These are phyloP conservation scores for Bombyx mandarina DNA, from an alignment of 1,140 invertebrate species.

Conservation along the genomic window DNA sequence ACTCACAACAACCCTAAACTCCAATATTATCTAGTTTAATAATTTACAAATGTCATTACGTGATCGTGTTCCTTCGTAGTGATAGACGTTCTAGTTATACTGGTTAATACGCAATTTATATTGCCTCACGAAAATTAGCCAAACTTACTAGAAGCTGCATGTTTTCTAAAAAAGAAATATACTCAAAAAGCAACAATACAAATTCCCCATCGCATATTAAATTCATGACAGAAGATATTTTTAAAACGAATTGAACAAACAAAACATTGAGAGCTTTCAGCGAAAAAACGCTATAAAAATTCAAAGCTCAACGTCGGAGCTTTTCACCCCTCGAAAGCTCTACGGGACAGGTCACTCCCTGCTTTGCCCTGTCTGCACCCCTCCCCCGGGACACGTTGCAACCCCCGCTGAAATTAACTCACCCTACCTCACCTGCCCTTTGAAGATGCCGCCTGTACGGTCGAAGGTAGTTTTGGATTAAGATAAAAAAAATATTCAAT, in stretches of 20 bases:
- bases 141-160: no score
- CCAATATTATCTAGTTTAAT: no score
- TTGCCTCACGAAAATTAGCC: no score
- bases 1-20: no score
- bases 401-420: conserved; percentile 39
- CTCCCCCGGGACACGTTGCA: conserved; percentile 22
- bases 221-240: no score
- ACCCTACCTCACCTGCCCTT: conserved; percentile 55
- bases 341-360: conserved; percentile 23
- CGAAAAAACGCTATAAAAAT: conserved; percentile 24
- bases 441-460: conserved; percentile 29
- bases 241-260: no score
- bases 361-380: not conserved
- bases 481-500: not conserved
- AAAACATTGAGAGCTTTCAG: conserved; percentile 11
- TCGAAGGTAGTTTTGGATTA: conserved; percentile 2
- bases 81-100: no score
- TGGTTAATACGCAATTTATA: no score
- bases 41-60: no score
- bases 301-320: conserved; percentile 13
- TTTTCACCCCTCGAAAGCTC: conserved; percentile 6
- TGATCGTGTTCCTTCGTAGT: no score
- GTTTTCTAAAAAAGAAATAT: no score
- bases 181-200: not conserved
- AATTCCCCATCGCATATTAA: not conserved